Evolutionary conservation across 1,140 invertebrate species (phyloP).

Genomic region (Eumaeus atala): DNA sequence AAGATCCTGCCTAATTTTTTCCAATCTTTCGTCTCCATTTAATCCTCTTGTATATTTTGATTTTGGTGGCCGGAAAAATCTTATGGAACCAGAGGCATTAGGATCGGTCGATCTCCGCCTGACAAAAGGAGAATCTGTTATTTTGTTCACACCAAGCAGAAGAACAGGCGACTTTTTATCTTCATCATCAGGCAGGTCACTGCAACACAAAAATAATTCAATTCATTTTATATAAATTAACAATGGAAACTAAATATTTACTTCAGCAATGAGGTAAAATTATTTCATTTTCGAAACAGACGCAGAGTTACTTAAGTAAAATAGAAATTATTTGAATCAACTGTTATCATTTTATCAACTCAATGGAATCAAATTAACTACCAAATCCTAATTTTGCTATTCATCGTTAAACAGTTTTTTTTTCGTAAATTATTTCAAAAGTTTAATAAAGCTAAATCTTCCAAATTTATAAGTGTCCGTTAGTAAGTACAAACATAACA

Average conservation of each 20-base stretch:
- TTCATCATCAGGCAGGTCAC: slow-evolving; percentile 65
- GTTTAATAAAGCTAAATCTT: too few relatives aligned
- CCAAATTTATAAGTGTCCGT: not conserved
- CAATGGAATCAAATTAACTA: too few relatives aligned
- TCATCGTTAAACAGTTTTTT: too few relatives aligned
- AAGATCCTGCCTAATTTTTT: slow-evolving; percentile 65
- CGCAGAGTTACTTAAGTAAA: too few relatives aligned
- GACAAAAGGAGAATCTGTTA: slow-evolving; percentile 59
- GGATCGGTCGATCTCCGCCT: slow-evolving; percentile 52
- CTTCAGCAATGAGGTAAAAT: not conserved
- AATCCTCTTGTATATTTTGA: slow-evolving; percentile 63
- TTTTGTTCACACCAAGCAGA: slow-evolving; percentile 63
- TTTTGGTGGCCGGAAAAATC: slow-evolving; percentile 62
- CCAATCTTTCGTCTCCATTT: slow-evolving; percentile 60
- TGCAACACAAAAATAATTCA: slow-evolving; percentile 41
- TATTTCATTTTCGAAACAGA: too few relatives aligned
- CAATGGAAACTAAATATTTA: not conserved
- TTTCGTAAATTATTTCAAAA: too few relatives aligned
- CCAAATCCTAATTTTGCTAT: too few relatives aligned
- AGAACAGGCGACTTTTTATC: slow-evolving; percentile 66
- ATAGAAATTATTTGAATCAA: too few relatives aligned
- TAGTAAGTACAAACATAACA: slow-evolving; percentile 13
- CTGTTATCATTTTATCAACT: too few relatives aligned
- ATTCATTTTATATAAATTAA: slow-evolving; percentile 1
- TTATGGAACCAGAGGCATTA: slow-evolving; percentile 50